phyloP scores from a whole-genome alignment of 2,113 vertebrate genomes.

The Seriola quinqueradiata region DNA sequence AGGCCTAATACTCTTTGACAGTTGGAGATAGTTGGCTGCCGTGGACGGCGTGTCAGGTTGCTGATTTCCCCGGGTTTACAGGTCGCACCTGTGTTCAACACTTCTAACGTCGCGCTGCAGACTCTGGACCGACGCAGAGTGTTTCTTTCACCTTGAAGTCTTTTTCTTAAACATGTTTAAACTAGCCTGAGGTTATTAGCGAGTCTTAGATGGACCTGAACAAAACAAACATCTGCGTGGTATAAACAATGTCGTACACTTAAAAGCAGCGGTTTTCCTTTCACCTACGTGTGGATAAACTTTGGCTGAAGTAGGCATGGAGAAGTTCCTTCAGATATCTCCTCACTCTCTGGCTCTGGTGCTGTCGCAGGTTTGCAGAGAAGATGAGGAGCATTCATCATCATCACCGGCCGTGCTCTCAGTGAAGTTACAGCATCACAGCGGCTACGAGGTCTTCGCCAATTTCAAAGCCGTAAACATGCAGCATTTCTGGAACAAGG shows the following conservation, averaged over 20 bases:
- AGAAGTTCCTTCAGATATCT: slow-evolving; percentile 89
- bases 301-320: slow-evolving; percentile 72
- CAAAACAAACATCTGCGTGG: not conserved
- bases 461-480: slow-evolving; percentile 96
- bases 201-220: not conserved
- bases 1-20: slow-evolving; percentile 59
- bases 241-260: not conserved
- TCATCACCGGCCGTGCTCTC: slow-evolving; percentile 43
- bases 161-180: not conserved
- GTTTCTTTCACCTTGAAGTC: not conserved
- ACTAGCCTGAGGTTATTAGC: not conserved
- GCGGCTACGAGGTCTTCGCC: slow-evolving; percentile 94
- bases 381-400: slow-evolving; percentile 29
- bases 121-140: not conserved
- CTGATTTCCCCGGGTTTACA: slow-evolving; percentile 26
- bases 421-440: slow-evolving; percentile 78
- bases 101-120: not conserved
- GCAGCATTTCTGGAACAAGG: slow-evolving; percentile 95
- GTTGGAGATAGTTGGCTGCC: slow-evolving; percentile 30
- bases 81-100: slow-evolving; percentile 41
- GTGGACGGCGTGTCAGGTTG: slow-evolving; percentile 31
- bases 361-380: slow-evolving; percentile 79
- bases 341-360: slow-evolving; percentile 95
- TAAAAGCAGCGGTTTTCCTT: not conserved
- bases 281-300: not conserved